Evolutionary conservation across 2,888 invertebrate species (phyloP).

Genomic region (Acanthococcus lagerstroemiae): DNA sequence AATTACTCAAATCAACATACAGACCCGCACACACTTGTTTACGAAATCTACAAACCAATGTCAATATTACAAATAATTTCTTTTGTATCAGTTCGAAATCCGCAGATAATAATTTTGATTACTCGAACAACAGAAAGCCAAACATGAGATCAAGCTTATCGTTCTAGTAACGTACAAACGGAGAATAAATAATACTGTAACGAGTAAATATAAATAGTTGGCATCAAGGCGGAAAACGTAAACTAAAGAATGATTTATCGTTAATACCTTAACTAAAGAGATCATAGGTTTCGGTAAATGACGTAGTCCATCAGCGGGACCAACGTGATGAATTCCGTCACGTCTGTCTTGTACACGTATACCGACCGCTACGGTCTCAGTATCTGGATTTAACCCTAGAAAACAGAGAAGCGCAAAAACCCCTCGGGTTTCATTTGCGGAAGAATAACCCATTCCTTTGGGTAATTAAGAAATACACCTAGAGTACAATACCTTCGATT

Average conservation of each 20-base stretch:
- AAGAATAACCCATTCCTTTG: constrained; percentile 27
- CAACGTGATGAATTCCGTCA: constrained; percentile 44
- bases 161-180: not conserved
- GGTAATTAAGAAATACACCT: no score
- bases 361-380: constrained; percentile 46
- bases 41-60: no score
- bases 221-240: no score
- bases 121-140: no score
- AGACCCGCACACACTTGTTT: no score
- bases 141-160: no score
- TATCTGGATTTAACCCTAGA: constrained; percentile 41
- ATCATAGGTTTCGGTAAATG: constrained; percentile 42
- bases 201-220: not conserved
- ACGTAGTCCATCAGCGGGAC: constrained; percentile 40
- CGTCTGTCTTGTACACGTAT: constrained; percentile 48
- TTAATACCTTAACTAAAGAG: constrained; percentile 40
- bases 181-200: not conserved
- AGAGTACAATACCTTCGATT: no score
- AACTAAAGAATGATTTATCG: constrained; percentile 7
- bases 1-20: no score
- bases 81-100: no score
- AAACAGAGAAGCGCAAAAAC: constrained; percentile 26
- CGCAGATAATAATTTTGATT: no score
- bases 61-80: no score
- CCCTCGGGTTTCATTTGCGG: constrained; percentile 20